Percentiles rank a stretch among this genome's conserved stretches.
phyloP scores from a whole-genome alignment of 2,888 invertebrate species.

The Nineta flava region DNA sequence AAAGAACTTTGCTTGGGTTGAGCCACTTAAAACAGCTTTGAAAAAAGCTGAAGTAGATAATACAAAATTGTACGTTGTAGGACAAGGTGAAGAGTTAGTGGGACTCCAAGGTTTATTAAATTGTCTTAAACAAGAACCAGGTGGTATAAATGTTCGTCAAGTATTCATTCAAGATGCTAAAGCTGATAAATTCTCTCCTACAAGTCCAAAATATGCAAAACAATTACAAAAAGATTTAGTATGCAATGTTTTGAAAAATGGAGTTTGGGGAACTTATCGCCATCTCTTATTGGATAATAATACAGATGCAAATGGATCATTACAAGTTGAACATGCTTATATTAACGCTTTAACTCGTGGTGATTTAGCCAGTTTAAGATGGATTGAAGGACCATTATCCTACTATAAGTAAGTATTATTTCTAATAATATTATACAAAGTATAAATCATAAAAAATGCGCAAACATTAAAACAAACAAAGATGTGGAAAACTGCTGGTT shows the following conservation, averaged over 20 bases:
- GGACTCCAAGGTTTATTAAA: slow-evolving; percentile 82
- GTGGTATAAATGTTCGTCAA: slow-evolving; percentile 60
- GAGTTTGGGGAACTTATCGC: slow-evolving; percentile 75
- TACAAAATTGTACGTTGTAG: slow-evolving; percentile 48
- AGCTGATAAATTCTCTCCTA: slow-evolving; percentile 40
- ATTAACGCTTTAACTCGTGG: slow-evolving; percentile 86
- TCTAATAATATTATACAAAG: not conserved
- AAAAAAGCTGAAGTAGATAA: slow-evolving; percentile 42
- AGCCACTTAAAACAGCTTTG: slow-evolving; percentile 58
- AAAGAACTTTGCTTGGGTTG: slow-evolving; percentile 64
- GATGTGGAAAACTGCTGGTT: too few species aligned
- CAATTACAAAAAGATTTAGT: slow-evolving; percentile 63
- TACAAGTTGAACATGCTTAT: slow-evolving; percentile 81
- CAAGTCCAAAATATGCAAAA: slow-evolving; percentile 37
- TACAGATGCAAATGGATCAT: slow-evolving; percentile 21
- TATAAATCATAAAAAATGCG: too few species aligned
- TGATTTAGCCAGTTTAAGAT: slow-evolving; percentile 80
- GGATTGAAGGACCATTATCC: slow-evolving; percentile 78
- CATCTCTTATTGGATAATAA: slow-evolving; percentile 51
- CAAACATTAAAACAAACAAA: too few species aligned
- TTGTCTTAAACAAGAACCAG: slow-evolving; percentile 78
- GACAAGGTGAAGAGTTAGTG: slow-evolving; percentile 47
- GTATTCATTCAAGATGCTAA: slow-evolving; percentile 51
- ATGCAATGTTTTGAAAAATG: slow-evolving; percentile 68
- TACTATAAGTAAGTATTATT: slow-evolving; percentile 34